Percentiles rank a stretch among this genome's conserved stretches.
Evolutionary conservation across 2,888 invertebrate species (phyloP).

Genomic region (Lithophane semibrunnea): DNA sequence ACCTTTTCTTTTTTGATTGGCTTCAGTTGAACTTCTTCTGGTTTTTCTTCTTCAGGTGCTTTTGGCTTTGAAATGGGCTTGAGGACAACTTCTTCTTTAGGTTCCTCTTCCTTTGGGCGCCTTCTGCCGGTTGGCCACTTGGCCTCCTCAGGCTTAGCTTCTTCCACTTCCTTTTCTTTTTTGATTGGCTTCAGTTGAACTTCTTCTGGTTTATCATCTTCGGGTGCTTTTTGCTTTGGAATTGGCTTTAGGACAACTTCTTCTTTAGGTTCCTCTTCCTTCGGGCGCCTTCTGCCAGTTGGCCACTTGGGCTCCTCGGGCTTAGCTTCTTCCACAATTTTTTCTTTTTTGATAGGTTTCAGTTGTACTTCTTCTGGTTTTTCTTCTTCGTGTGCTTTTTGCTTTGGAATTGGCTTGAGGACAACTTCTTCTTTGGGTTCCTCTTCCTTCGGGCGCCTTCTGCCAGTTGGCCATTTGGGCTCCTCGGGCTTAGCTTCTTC

Average conservation of each 20-base stretch:
- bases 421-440: conserved; percentile 18
- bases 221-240: conserved; percentile 27
- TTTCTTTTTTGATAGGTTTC: conserved; percentile 18
- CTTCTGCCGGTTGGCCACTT: conserved; percentile 27
- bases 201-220: conserved; percentile 26
- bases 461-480: conserved; percentile 10
- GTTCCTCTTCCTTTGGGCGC: conserved; percentile 23
- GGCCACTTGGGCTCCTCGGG: conserved; percentile 29
- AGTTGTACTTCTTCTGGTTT: conserved; percentile 24
- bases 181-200: conserved; percentile 16
- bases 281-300: conserved; percentile 25
- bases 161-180: conserved; percentile 26
- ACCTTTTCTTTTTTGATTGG: conserved; percentile 27
- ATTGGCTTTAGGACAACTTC: conserved; percentile 35
- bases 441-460: conserved; percentile 10
- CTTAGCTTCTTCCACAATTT: conserved; percentile 59
- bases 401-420: conserved; percentile 14
- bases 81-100: conserved; percentile 26
- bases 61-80: conserved; percentile 34
- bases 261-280: conserved; percentile 69
- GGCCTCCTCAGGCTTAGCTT: conserved; percentile 21
- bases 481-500: conserved; percentile 32
- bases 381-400: conserved; percentile 15
- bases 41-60: conserved; percentile 21
- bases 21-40: conserved; percentile 12